Conservation (phyloP, 2,888 invertebrate genomes). For the Mesorhabditis spiculigera region DNA sequence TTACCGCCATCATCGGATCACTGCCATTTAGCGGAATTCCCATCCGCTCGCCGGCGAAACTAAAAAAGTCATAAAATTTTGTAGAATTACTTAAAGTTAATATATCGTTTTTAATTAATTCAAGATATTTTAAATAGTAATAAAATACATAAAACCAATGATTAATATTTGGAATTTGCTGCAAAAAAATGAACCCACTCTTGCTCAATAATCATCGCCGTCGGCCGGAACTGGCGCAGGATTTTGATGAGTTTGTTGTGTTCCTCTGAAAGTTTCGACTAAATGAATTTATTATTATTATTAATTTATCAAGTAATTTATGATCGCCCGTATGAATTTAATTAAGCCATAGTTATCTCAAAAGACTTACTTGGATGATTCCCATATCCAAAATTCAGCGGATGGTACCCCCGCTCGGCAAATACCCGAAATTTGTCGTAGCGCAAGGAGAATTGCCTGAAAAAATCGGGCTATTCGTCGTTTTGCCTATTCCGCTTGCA, state of each 20-base stretch:
- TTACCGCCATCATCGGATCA: neutral
- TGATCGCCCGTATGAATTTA: too few species aligned
- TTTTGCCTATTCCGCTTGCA: too few species aligned
- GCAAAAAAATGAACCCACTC: neutral
- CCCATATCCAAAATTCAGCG: neutral
- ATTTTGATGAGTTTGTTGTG: neutral
- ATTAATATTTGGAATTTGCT: neutral
- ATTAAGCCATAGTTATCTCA: too few species aligned
- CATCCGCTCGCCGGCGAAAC: neutral
- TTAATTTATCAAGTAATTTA: too few species aligned
- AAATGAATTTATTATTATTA: too few species aligned
- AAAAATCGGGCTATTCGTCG: neutral
- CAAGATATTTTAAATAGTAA: too few species aligned
- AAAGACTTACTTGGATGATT: neutral
- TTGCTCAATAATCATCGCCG: neutral
- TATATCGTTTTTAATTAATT: too few species aligned
- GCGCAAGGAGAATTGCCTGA: neutral
- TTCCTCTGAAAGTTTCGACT: neutral
- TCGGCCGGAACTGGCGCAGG: neutral
- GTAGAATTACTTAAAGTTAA: too few species aligned
- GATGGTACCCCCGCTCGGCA: neutral
- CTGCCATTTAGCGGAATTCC: neutral
- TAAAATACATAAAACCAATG: too few species aligned
- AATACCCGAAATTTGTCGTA: neutral
- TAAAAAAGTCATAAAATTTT: neutral